These are phyloP conservation scores for Diabrotica balteata DNA, from an alignment of 2,888 invertebrate species.

Conservation along the genomic window DNA sequence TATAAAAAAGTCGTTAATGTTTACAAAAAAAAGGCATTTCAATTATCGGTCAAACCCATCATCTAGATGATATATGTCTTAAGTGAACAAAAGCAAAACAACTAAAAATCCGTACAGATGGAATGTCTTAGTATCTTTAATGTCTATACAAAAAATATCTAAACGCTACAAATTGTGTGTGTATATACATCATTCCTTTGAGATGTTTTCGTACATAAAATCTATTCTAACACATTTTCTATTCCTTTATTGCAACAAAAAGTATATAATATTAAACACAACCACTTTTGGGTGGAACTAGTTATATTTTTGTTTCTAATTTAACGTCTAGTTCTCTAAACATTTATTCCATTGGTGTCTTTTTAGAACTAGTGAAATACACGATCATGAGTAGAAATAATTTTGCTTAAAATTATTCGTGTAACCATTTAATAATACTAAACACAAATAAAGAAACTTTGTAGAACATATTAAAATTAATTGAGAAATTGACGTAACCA, in stretches of 20 bases:
- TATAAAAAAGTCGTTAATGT: no score
- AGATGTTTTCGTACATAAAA: slow-evolving; percentile 8
- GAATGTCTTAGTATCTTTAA: neutral
- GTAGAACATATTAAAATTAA: no score
- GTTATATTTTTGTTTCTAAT: slow-evolving; percentile 14
- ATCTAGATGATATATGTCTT: no score
- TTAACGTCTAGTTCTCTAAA: slow-evolving; percentile 4
- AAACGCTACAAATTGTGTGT: slow-evolving; percentile 5
- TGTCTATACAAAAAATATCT: slow-evolving; percentile 14
- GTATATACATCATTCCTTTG: slow-evolving; percentile 15
- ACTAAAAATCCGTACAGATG: neutral
- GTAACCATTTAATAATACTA: no score
- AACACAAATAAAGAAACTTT: no score
- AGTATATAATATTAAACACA: slow-evolving; percentile 14
- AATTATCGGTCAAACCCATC: no score
- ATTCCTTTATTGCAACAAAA: slow-evolving; percentile 13
- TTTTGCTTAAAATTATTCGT: no score
- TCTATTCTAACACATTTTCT: slow-evolving; percentile 14
- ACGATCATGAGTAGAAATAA: no score
- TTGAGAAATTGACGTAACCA: no score
- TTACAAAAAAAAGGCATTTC: no score
- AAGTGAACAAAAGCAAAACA: no score
- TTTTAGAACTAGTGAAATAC: neutral
- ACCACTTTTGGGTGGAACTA: slow-evolving; percentile 26
- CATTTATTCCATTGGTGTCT: neutral